Percentiles rank a stretch among this genome's conserved stretches.
Evolutionary conservation across 2,113 vertebrate species (phyloP).

Genomic region (Zapus hudsonius): DNA sequence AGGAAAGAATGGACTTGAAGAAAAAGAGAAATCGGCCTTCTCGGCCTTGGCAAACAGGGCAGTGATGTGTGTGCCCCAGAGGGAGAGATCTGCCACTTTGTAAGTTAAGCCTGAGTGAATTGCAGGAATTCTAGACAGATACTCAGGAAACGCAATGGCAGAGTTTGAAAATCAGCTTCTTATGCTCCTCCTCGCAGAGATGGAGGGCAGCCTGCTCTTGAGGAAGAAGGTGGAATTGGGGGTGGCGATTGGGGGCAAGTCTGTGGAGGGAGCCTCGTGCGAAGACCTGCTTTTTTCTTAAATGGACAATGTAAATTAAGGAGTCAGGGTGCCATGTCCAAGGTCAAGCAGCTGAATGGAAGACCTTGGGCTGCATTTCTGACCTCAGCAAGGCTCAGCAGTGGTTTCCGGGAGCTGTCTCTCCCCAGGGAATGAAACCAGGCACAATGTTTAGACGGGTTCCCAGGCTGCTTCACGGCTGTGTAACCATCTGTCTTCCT

Average conservation of each 20-base stretch:
- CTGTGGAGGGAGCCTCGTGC: background rate
- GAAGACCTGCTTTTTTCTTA: background rate
- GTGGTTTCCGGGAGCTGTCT: background rate
- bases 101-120: constrained; percentile 73
- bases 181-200: background rate
- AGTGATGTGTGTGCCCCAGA: constrained; percentile 64
- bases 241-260: background rate
- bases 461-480: background rate
- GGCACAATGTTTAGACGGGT: background rate
- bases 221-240: background rate
- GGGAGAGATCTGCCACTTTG: constrained; percentile 79
- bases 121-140: constrained; percentile 60
- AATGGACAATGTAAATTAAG: background rate
- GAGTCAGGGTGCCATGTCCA: background rate
- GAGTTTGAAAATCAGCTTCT: constrained; percentile 69
- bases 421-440: background rate
- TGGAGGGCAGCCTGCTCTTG: background rate
- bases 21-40: constrained; percentile 60
- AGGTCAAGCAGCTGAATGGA: background rate
- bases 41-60: constrained; percentile 74
- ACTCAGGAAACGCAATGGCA: background rate
- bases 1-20: constrained; percentile 70
- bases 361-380: background rate
- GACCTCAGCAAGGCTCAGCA: background rate
- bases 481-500: too few relatives aligned